Base-by-base conservation (phyloP, 2,888 invertebrate species). In the Polydrusus pterygomalis region DNA sequence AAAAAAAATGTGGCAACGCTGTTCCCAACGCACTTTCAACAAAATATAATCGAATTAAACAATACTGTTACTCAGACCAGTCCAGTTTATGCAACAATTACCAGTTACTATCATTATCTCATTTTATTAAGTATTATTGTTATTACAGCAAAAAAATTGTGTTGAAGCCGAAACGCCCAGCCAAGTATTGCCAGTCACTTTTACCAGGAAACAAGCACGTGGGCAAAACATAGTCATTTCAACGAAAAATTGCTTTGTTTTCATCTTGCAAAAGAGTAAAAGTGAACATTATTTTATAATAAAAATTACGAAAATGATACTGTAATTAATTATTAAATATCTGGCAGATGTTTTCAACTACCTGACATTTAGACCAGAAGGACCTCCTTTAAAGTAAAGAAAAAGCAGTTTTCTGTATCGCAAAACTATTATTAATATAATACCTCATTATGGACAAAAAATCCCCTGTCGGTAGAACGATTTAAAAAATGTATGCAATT, bases 91-190 rank as follows among this genome's bases (percentile, higher is more conserved):
- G 76, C 72, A 76, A 76, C 72, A 71, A 76, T 76, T 76, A 76
- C 76, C 76, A 72, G 72, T 76, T 72, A 74, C 70, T 72, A 74
- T 74, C 70, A 72, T 76, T 76, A 76, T 69, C 47, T 76, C 67
- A 56, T 76, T 76, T 76, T 72, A 69, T 76, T 76, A 47, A 69
- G 63, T 68, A 76, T 76, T 72, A 76, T 72, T 72, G 64, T 72
- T 68, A 69, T 64, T 67, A 62, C 63, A 15, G 49, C 2, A 70
- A 74, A 74, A 70, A 47, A 60, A 51, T 40, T 34, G 74, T 74
- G 47, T 70, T 74, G 70, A 74, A 70, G 70, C 56, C 70, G 69
- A 74, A 74, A 51, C 70, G 74, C 74, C 68, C 74, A 74, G 40
- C 73, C 43, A 43, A 68, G 67, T 73, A 62, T 38, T 70, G 34